Evolutionary conservation across 2,113 vertebrate genomes (phyloP).

Genomic region (Columbina picui): DNA sequence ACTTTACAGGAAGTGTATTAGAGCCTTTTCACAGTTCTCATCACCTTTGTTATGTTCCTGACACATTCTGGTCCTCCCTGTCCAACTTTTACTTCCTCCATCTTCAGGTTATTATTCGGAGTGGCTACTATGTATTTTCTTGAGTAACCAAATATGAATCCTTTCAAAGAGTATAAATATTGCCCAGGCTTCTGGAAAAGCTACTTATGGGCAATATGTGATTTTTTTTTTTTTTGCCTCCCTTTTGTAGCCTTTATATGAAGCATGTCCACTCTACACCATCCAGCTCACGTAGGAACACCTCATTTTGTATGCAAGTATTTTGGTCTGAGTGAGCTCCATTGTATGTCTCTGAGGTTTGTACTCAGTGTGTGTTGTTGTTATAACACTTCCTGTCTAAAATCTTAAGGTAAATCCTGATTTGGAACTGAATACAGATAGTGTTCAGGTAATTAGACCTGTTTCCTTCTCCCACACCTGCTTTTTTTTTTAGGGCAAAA

Average conservation of each 20-base stretch:
- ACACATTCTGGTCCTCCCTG: background rate
- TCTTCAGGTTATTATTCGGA: background rate
- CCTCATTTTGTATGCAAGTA: background rate
- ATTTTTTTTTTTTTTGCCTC: background rate
- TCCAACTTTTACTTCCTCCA: background rate
- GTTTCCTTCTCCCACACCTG: background rate
- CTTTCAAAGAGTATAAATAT: background rate
- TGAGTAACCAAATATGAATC: background rate
- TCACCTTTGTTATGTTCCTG: background rate
- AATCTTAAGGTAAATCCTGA: background rate
- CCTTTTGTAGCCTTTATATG: background rate
- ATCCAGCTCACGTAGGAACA: background rate
- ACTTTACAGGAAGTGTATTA: background rate
- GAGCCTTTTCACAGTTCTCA: background rate
- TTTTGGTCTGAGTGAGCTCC: background rate
- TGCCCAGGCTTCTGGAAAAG: background rate
- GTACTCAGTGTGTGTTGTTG: background rate
- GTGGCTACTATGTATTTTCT: background rate
- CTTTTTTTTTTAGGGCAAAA: background rate
- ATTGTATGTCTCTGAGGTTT: background rate
- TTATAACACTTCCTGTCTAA: background rate
- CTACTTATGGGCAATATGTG: background rate
- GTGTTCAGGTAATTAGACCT: background rate
- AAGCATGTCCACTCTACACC: background rate
- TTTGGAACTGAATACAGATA: background rate